A percentile compares a stretch with the other conserved stretches of the same genome.
Evolutionary conservation across 2,888 invertebrate genomes (phyloP).

Genomic region (Temnothorax unifasciatus): DNA sequence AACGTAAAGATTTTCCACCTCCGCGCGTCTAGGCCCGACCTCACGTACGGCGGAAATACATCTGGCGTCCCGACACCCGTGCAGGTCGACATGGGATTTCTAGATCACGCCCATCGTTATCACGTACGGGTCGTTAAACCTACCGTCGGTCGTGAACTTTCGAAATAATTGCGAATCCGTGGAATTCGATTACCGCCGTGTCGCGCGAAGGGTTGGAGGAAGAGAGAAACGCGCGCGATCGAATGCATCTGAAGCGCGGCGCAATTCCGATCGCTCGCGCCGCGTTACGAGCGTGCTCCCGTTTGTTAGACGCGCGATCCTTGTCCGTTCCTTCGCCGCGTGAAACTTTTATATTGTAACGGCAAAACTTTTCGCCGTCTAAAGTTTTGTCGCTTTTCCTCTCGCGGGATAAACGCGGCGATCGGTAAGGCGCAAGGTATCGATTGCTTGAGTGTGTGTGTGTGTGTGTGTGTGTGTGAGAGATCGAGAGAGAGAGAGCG

Average conservation of each 20-base stretch:
- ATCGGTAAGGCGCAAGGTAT: slow-evolving; percentile 9
- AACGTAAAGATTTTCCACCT: not conserved
- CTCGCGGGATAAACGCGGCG: slow-evolving; percentile 28
- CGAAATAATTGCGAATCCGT: slow-evolving; percentile 66
- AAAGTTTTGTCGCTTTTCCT: slow-evolving; percentile 38
- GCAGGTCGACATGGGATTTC: slow-evolving; percentile 31
- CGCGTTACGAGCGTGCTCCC: slow-evolving; percentile 24
- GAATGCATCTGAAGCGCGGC: slow-evolving; percentile 22
- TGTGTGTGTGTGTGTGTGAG: no score
- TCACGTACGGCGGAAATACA: slow-evolving; percentile 51
- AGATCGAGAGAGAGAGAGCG: no score
- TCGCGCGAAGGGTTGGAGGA: not conserved
- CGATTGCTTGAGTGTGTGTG: not conserved
- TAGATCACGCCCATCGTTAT: slow-evolving; percentile 51
- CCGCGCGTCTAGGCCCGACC: not conserved
- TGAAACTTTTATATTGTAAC: slow-evolving; percentile 48
- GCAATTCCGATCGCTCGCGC: slow-evolving; percentile 30
- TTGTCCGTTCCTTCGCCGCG: slow-evolving; percentile 14
- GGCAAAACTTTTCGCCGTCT: slow-evolving; percentile 36
- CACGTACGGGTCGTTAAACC: slow-evolving; percentile 64
- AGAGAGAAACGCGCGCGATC: slow-evolving; percentile 11
- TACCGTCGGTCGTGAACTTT: slow-evolving; percentile 53
- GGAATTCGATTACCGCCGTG: slow-evolving; percentile 63
- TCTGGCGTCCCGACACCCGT: slow-evolving; percentile 4
- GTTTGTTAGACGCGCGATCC: not conserved